Conservation (phyloP, 2,888 invertebrate species). For the Torymus texanus region DNA sequence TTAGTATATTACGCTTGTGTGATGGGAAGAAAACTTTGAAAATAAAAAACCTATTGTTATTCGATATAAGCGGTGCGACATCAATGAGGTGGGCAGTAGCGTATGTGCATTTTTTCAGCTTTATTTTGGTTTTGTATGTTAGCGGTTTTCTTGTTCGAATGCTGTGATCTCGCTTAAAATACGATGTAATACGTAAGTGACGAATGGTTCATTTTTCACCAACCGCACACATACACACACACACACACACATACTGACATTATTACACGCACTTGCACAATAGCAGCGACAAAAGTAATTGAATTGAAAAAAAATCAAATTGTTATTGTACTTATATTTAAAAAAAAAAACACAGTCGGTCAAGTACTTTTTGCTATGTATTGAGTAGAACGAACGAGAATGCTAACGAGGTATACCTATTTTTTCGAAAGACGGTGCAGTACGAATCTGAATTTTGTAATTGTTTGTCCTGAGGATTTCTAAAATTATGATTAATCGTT, state of each 20-base stretch:
- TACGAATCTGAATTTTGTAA: too few species aligned
- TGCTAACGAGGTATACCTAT: neutral
- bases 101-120: neutral
- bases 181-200: neutral
- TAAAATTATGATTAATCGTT: too few species aligned
- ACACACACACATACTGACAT: too few species aligned
- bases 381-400: conserved; percentile 9
- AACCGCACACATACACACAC: too few species aligned
- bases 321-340: conserved; percentile 20
- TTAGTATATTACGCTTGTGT: conserved; percentile 17
- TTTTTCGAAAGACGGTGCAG: neutral
- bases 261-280: neutral
- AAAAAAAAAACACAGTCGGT: neutral
- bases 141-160: conserved; percentile 27
- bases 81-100: conserved; percentile 44
- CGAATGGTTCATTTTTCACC: too few species aligned
- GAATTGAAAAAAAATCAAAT: conserved; percentile 24
- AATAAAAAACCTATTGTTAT: conserved; percentile 38
- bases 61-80: conserved; percentile 27
- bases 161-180: conserved; percentile 33
- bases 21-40: conserved; percentile 15
- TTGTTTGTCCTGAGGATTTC: too few species aligned
- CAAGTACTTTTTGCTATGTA: conserved; percentile 25
- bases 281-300: conserved; percentile 17
- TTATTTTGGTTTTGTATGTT: conserved; percentile 1